Evolutionary conservation across 2,888 invertebrate genomes (phyloP).

Genomic region (Cylindroiulus punctatus): DNA sequence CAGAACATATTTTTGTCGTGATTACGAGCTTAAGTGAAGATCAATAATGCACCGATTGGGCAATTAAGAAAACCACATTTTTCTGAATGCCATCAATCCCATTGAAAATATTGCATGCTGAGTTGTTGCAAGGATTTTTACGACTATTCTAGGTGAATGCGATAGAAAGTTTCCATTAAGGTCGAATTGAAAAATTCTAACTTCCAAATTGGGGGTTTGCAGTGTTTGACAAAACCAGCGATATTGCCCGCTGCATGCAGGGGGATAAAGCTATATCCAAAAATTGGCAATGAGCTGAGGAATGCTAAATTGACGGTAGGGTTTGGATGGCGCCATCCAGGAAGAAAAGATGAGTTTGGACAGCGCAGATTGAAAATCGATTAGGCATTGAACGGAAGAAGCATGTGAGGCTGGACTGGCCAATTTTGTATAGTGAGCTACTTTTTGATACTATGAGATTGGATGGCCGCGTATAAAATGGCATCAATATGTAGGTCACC

Average conservation of each 20-base stretch:
- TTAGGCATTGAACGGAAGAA: slow-evolving; percentile 26
- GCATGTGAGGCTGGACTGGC: background rate
- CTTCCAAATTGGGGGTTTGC: background rate
- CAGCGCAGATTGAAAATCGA: slow-evolving; percentile 30
- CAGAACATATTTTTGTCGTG: no score
- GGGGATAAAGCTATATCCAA: background rate
- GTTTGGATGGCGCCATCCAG: slow-evolving; percentile 19
- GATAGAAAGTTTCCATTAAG: background rate
- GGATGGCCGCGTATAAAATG: slow-evolving; percentile 42
- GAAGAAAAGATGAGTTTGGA: slow-evolving; percentile 42
- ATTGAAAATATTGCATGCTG: no score
- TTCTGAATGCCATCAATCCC: no score
- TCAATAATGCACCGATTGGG: no score
- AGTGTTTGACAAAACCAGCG: background rate
- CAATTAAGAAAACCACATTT: no score
- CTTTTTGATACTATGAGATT: slow-evolving; percentile 35
- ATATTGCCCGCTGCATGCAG: background rate
- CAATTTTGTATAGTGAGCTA: slow-evolving; percentile 1
- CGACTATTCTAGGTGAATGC: background rate
- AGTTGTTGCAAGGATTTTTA: background rate
- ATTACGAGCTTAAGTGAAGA: no score
- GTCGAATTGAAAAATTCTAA: background rate
- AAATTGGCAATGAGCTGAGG: slow-evolving; percentile 30
- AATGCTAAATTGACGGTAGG: slow-evolving; percentile 20
- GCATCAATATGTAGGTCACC: slow-evolving; percentile 3